Evolutionary conservation across 2,113 vertebrate genomes (phyloP), one percentile per base, ranked within the genome.

Genomic region (Catharus bicknelli): DNA sequence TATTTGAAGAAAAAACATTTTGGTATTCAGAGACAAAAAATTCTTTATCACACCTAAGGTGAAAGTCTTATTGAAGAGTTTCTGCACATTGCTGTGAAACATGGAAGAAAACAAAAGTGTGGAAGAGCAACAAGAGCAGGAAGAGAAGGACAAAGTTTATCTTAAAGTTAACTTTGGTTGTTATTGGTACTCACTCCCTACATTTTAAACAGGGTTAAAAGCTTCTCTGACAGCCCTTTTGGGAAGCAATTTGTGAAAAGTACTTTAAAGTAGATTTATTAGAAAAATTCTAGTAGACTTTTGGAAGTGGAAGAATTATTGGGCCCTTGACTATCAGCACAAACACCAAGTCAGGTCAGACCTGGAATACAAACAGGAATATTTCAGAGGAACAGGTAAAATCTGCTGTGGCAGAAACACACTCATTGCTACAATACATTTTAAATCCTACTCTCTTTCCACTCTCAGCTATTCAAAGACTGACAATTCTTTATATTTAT

Each of bases 1-100:
- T 87, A 95, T 90, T 90, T 93, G 42, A 91, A 94, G 78, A 80
- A 94, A 89, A 90, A 94, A 74, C 42, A 85, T 77, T 58, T 66
- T 80, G 58, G 16, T 69, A 88, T 80, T 87, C 75, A 83, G 67
- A 89, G 58, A 87, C 20, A 63, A 18, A 81, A 73, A 82, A 68
- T 42, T 57, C 30, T 72, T 79, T 42, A 72, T 64, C 48, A 63
- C 23, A 61, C 47, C 58, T 61, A 70, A 78, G n/a, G 78, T 43
- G 3, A 43, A 67, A 84, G 57, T 45, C 57, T 84, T 59, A 57
- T 16, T 68, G 15, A 57, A 76, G 66, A 94, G 54, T 25, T 84
- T 79, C 57, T 76, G 45, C 53, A 64, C 26, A n/a, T 16, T 78
- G 38, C 50, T 90, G 53, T 69, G 58, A 83, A 87, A 89, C 34